Evolutionary conservation across 2,113 vertebrate genomes (phyloP), one percentile per base, ranked within the genome.

Genomic region (Corvus cornix): DNA sequence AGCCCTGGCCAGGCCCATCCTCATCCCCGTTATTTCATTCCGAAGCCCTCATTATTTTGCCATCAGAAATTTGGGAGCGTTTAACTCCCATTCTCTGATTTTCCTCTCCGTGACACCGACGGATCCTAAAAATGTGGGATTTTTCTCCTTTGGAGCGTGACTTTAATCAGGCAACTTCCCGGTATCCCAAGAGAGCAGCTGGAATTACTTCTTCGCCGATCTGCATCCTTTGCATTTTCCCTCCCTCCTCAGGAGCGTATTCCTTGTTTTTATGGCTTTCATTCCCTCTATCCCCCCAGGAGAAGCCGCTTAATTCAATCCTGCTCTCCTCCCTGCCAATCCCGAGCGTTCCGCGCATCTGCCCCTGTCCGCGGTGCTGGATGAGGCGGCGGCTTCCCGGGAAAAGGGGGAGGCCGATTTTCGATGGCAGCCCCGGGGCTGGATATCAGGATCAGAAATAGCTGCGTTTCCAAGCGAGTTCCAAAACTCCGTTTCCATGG

Each of bases 271-370:
- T 15, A 30, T 35, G 0, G 20, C 1, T 35, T 35, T 33, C 0
- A 13, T 51, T 20, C 67, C 37, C 31, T 43, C 46, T 0, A 3
- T 22, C 7, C 44, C 27, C 44, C 20, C 56, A 7, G 79, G 66
- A 52, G 20, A 20, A 60, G 24, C 15, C 44, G 0, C 20, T 35
- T 2, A 6, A 43, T 11, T 3, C 30, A 52, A 35, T 7, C 66
- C 55, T 3, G 3, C 13, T 7, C 52, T 11, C 28, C 55, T 24
- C 55, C 35, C 19, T 0, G 19, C 16, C 0, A 7, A 35, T 72
- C 35, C 80, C 80, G 26, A 7, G 46, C 35, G 52, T 83, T 52
- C 80, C 64, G 4, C 53, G 0, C 28, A 0, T 2, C 63, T 3
- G 11, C 7, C 37, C 2, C 46, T 51, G 67, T 83, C 80, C 80